Base-by-base conservation (phyloP, 2,888 invertebrate species). In the Digitonthophagus gazella region DNA sequence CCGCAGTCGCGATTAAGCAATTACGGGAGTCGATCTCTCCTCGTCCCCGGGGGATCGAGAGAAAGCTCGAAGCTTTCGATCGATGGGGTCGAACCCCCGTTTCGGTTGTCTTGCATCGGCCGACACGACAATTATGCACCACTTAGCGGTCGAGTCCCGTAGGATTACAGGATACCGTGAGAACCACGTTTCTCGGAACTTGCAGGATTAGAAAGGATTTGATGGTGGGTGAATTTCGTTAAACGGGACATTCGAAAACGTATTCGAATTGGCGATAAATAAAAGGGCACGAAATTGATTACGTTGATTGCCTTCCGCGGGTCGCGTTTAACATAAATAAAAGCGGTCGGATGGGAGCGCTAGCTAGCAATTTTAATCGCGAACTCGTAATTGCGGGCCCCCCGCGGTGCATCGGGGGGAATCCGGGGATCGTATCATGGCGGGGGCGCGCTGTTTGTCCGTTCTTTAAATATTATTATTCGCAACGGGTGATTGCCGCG, bases 201-300 rank as follows among this genome's bases (percentile, higher is more conserved):
- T n/a, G n/a, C n/a, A n/a, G n/a, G n/a, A n/a, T n/a, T n/a, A n/a
- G n/a, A n/a, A n/a, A n/a, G n/a, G n/a, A n/a, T n/a, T n/a, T n/a
- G n/a, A n/a, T n/a, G n/a, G n/a, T n/a, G n/a, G n/a, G n/a, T n/a
- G n/a, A n/a, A n/a, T n/a, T n/a, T n/a, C n/a, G n/a, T n/a, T n/a
- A n/a, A n/a, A n/a, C n/a, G n/a, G n/a, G n/a, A n/a, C n/a, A n/a
- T 44, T 44, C 6, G 3, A 44, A 44, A 44, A 44, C 28, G n/a
- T n/a, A n/a, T n/a, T 18, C 61, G 18, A 18, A 64, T 14, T 11
- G 20, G 15, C 54, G 66, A 71, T 71, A 71, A 71, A 71, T 71
- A 82, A 82, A 81, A 81, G 80, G 16, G 15, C 61, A 61, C 80
- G 77, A 81, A 82, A 82, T 81, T 82, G 82, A 82, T 82, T 82